A percentile compares a stretch with the other conserved stretches of the same genome.
These are phyloP conservation scores for Oryzias woworae DNA, from an alignment of 2,113 vertebrate genomes.

Conservation along the genomic window DNA sequence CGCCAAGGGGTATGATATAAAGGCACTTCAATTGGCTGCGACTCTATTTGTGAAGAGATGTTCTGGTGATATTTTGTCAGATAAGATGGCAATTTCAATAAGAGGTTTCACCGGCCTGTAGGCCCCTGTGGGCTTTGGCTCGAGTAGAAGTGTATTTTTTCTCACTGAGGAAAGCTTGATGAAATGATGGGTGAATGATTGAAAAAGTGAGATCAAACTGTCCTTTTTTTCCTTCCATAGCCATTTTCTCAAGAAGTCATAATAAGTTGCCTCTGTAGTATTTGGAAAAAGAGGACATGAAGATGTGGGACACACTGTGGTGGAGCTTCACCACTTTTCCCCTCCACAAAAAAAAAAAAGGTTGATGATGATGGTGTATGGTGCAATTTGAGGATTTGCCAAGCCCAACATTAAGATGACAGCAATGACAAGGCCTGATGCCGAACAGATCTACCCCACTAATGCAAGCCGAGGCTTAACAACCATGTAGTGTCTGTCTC, in stretches of 20 bases:
- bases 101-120: constrained; percentile 59
- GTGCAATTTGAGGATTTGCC: constrained; percentile 23
- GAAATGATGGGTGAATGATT: constrained; percentile 59
- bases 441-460: constrained; percentile 56
- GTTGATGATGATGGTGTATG: constrained; percentile 3
- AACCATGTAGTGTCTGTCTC: constrained; percentile 33
- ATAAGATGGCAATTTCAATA: constrained; percentile 77
- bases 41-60: constrained; percentile 68
- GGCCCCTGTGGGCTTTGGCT: constrained; percentile 60
- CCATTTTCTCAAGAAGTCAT: constrained; percentile 23
- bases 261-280: constrained; percentile 27
- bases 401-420: constrained; percentile 65
- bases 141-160: constrained; percentile 60
- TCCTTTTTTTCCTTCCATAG: constrained; percentile 1
- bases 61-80: constrained; percentile 65
- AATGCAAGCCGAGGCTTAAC: constrained; percentile 53
- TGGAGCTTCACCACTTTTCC: constrained; percentile 49
- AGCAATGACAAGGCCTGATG: constrained; percentile 56
- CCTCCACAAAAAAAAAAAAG: constrained; percentile 30
- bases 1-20: constrained; percentile 44
- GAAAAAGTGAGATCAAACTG: constrained; percentile 68
- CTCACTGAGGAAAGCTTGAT: constrained; percentile 62
- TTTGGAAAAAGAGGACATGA: constrained; percentile 12
- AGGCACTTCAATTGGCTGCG: constrained; percentile 62
- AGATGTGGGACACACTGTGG: constrained; percentile 16